Evolutionary conservation across 2,888 invertebrate genomes (phyloP).

Genomic region (Scaptomyza parva): DNA sequence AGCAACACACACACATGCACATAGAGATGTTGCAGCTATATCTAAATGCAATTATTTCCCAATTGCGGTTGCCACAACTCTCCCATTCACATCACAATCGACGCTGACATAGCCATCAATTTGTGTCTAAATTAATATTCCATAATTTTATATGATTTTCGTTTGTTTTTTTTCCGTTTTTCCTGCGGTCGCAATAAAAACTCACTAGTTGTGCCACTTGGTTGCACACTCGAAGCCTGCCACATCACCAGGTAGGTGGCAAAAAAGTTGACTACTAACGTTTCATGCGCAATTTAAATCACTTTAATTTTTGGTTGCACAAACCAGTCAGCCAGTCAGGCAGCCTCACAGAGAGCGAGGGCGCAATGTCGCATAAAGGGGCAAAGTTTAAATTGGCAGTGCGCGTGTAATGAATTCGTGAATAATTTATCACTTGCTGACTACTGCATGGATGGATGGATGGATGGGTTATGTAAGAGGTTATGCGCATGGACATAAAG

Average conservation of each 20-base stretch:
- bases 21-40: constrained; percentile 5
- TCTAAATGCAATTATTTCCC: constrained; percentile 69
- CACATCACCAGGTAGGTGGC: constrained; percentile 18
- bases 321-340: constrained; percentile 1
- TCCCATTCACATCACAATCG: constrained; percentile 15
- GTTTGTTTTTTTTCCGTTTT: too few species aligned
- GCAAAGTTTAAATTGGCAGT: constrained; percentile 43
- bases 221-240: constrained; percentile 4
- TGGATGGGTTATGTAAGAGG: constrained; percentile 26
- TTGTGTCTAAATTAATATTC: constrained; percentile 70
- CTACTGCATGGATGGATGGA: too few species aligned
- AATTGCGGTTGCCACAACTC: constrained; percentile 67
- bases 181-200: constrained; percentile 45
- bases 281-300: constrained; percentile 62
- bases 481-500: constrained; percentile 26
- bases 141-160: constrained; percentile 63
- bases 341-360: constrained; percentile 11
- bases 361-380: not conserved
- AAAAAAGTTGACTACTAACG: constrained; percentile 24
- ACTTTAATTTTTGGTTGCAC: constrained; percentile 48
- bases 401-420: constrained; percentile 71
- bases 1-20: constrained; percentile 4
- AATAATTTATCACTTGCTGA: constrained; percentile 64
- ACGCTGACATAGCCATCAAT: constrained; percentile 46
- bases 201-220: constrained; percentile 2